Conservation (phyloP, 2,888 invertebrate species). For the Acleris emargana region DNA sequence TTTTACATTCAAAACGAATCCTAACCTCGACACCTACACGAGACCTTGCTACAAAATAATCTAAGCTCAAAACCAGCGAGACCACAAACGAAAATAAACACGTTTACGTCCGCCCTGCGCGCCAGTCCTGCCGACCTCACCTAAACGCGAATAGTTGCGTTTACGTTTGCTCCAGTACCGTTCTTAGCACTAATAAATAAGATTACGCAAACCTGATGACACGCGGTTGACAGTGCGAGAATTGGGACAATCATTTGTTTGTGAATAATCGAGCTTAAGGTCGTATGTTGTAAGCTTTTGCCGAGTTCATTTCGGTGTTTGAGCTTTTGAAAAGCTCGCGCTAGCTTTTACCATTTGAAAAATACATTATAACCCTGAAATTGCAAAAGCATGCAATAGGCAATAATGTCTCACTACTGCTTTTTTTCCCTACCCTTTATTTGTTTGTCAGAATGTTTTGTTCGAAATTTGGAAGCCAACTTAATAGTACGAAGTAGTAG, state of each 20-base stretch:
- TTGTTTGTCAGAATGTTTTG: too few species aligned
- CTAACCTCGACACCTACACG: constrained; percentile 4
- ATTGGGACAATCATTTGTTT: constrained; percentile 33
- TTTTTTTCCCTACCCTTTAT: too few species aligned
- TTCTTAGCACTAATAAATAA: constrained; percentile 20
- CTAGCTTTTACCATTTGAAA: too few species aligned
- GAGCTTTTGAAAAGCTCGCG: too few species aligned
- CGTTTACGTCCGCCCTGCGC: background rate
- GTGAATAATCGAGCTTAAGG: constrained; percentile 14
- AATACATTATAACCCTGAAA: too few species aligned
- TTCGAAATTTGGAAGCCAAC: too few species aligned
- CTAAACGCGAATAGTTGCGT: constrained; percentile 10
- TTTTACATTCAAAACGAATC: background rate
- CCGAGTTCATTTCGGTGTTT: background rate
- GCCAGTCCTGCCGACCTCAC: background rate
- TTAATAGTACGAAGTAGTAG: too few species aligned
- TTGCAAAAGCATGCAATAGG: too few species aligned
- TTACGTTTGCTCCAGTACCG: constrained; percentile 5
- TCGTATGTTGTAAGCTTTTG: constrained; percentile 14
- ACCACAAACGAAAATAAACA: background rate
- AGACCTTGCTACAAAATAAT: constrained; percentile 1
- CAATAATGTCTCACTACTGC: too few species aligned
- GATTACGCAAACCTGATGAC: constrained; percentile 26
- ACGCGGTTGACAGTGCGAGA: constrained; percentile 14
- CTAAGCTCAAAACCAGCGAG: background rate